Evolutionary conservation across 2,797 vertebrate genomes (phyloP).

Genomic region (Enteromius anoplus): DNA sequence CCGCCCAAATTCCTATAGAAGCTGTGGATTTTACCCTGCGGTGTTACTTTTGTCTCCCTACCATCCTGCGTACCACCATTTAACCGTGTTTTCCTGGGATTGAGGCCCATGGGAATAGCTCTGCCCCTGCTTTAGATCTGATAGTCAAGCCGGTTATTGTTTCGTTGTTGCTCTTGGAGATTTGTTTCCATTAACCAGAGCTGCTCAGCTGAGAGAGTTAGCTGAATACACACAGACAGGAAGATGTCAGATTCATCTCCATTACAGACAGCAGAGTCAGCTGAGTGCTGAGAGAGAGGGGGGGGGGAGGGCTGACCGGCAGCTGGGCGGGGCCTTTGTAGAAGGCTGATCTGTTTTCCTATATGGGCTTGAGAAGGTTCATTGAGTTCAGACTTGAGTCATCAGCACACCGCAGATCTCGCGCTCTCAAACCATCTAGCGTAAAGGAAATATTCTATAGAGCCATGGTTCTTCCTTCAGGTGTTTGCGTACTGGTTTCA

Average conservation of each 20-base stretch:
- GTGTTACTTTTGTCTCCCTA: conserved; percentile 3
- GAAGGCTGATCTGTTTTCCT: conserved; percentile 10
- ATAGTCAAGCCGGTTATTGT: conserved; percentile 45
- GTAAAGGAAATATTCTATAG: conserved; percentile 38
- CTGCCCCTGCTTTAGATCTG: conserved; percentile 26
- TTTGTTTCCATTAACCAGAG: conserved; percentile 39
- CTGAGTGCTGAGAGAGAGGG: conserved; percentile 40
- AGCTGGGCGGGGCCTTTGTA: neutral
- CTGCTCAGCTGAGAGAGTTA: conserved; percentile 52
- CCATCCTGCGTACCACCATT: neutral
- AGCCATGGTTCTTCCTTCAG: conserved; percentile 16
- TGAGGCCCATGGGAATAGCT: conserved; percentile 22
- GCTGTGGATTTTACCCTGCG: neutral
- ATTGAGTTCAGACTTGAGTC: conserved; percentile 48
- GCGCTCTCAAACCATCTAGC: conserved; percentile 23
- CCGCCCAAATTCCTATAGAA: neutral
- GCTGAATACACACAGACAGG: conserved; percentile 58
- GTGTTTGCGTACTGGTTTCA: neutral
- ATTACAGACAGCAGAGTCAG: conserved; percentile 58
- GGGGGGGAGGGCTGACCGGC: conserved; percentile 14
- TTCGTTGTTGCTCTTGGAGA: conserved; percentile 25
- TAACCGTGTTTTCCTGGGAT: conserved; percentile 26
- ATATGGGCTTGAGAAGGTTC: conserved; percentile 24
- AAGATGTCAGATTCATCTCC: conserved; percentile 58
- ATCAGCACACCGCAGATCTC: conserved; percentile 44